A percentile compares a stretch with the other conserved stretches of the same genome.
Conservation (phyloP, 1,140 invertebrate species). For the Ruditapes philippinarum region DNA sequence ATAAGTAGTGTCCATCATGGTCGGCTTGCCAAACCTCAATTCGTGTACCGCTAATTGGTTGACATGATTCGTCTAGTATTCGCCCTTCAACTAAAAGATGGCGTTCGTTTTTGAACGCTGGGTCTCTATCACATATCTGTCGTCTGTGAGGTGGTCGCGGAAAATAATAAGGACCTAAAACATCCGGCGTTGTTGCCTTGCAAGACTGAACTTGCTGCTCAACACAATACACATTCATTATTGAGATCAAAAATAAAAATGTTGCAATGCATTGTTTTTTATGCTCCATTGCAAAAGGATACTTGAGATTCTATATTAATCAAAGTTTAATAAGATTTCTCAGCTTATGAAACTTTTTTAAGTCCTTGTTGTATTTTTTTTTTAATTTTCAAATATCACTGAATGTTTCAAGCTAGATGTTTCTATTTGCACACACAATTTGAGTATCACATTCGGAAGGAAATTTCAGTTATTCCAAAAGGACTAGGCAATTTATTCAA, state of each 20-base stretch:
- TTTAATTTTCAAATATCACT: background rate
- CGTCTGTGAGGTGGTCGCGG: slow-evolving; percentile 44
- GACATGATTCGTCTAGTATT: slow-evolving; percentile 49
- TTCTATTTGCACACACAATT: background rate
- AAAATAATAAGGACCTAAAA: slow-evolving; percentile 64
- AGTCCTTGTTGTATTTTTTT: no score
- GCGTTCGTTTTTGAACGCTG: slow-evolving; percentile 7
- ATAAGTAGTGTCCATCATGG: slow-evolving; percentile 55
- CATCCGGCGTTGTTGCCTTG: slow-evolving; percentile 57
- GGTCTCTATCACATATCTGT: slow-evolving; percentile 50
- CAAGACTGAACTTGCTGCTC: background rate
- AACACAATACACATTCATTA: background rate
- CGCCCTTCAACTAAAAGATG: slow-evolving; percentile 57
- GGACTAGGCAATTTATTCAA: slow-evolving; percentile 5
- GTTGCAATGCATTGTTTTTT: background rate
- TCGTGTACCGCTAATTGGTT: slow-evolving; percentile 23
- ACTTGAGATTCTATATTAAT: background rate
- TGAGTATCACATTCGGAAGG: background rate
- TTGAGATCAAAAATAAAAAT: background rate
- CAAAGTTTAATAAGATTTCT: background rate
- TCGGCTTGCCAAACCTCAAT: slow-evolving; percentile 66
- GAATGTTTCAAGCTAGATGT: background rate
- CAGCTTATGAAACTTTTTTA: background rate
- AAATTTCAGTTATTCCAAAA: background rate
- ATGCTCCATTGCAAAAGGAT: background rate